Evolutionary conservation across 2,888 invertebrate genomes (phyloP).

Genomic region (Pseudococcus viburni): DNA sequence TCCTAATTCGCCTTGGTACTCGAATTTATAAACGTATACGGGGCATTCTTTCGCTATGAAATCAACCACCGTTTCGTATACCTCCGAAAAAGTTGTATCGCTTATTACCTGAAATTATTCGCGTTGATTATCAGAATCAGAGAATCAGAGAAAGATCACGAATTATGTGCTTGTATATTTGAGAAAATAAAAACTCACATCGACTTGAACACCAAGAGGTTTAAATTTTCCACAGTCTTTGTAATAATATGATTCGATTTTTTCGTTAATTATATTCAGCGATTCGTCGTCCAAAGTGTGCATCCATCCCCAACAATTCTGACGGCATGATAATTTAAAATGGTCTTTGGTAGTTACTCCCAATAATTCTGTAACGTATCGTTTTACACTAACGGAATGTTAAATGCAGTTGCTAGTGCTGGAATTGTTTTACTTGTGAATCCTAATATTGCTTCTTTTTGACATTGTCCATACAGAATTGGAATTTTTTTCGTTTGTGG

Average conservation of each 20-base stretch:
- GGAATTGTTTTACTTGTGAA: background rate
- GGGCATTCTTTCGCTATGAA: background rate
- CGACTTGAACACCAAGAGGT: background rate
- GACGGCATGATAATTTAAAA: constrained; percentile 29
- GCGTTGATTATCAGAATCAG: background rate
- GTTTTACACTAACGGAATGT: background rate
- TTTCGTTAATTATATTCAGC: background rate
- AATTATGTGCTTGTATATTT: too few species aligned
- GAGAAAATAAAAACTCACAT: background rate
- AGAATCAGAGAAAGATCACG: too few species aligned
- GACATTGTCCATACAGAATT: background rate
- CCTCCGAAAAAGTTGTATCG: constrained; percentile 2
- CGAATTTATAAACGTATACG: constrained; percentile 46
- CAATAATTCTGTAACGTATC: background rate
- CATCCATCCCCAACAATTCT: constrained; percentile 46
- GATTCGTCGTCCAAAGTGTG: constrained; percentile 28
- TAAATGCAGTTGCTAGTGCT: background rate
- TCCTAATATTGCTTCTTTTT: constrained; percentile 24
- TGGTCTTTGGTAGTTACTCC: constrained; percentile 10
- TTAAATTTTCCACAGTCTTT: background rate
- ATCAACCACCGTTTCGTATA: constrained; percentile 41
- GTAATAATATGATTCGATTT: constrained; percentile 34
- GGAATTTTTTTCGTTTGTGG: background rate
- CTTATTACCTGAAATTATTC: constrained; percentile 13
- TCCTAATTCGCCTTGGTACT: constrained; percentile 46